These are phyloP conservation scores for Lithophane ornitopus DNA, from an alignment of 2,888 invertebrate species.

Conservation along the genomic window DNA sequence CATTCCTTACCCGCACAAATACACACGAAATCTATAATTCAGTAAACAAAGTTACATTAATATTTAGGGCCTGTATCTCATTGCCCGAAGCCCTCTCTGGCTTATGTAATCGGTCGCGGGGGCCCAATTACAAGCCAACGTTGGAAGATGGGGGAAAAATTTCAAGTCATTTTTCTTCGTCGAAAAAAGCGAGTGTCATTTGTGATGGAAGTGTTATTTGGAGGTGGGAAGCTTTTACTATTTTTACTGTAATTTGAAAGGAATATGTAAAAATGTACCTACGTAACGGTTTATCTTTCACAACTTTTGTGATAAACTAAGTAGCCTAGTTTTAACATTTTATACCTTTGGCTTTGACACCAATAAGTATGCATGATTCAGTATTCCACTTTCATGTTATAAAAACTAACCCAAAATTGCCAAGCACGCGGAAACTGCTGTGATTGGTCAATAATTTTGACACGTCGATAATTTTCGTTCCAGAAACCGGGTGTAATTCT, in stretches of 20 bases:
- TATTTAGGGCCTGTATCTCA: slow-evolving; percentile 41
- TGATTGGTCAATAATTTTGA: too few relatives aligned
- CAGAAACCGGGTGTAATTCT: too few relatives aligned
- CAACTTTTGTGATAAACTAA: not conserved
- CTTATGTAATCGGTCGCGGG: slow-evolving; percentile 58
- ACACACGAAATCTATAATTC: slow-evolving; percentile 40
- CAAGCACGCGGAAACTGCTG: too few relatives aligned
- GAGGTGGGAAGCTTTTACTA: slow-evolving; percentile 19
- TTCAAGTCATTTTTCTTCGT: slow-evolving; percentile 62
- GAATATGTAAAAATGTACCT: not conserved
- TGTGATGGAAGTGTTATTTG: slow-evolving; percentile 22
- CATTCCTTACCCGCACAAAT: slow-evolving; percentile 12
- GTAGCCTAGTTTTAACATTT: too few relatives aligned
- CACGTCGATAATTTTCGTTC: too few relatives aligned
- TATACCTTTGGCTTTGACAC: too few relatives aligned
- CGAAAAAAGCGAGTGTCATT: slow-evolving; percentile 42
- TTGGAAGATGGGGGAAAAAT: slow-evolving; percentile 40
- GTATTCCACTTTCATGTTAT: too few relatives aligned
- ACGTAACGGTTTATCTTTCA: not conserved
- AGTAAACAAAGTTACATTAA: slow-evolving; percentile 42
- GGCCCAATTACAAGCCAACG: slow-evolving; percentile 56
- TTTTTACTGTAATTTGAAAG: not conserved
- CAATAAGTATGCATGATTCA: too few relatives aligned
- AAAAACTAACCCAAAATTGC: too few relatives aligned
- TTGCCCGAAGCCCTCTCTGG: slow-evolving; percentile 36